Conservation (phyloP, 2,888 invertebrate genomes). For the Archips crataeganus region DNA sequence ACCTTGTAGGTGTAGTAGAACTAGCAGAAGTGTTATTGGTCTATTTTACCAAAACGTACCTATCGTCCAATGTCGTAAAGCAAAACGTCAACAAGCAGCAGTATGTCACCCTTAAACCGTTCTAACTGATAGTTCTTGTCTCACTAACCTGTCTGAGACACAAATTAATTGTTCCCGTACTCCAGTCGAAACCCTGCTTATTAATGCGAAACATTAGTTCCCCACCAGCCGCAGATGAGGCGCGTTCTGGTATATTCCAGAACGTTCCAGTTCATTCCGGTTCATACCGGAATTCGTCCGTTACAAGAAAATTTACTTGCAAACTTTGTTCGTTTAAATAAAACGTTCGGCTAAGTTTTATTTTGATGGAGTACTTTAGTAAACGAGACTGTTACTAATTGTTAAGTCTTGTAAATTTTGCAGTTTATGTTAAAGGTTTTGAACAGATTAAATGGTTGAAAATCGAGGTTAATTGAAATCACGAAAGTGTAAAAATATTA, state of each 20-base stretch:
- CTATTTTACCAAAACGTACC: neutral
- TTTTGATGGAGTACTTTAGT: constrained; percentile 19
- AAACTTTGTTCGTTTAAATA: constrained; percentile 63
- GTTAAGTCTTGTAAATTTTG: constrained; percentile 8
- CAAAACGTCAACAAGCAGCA: constrained; percentile 27
- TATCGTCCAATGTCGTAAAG: neutral
- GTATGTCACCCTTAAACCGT: constrained; percentile 45
- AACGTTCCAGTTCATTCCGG: constrained; percentile 39
- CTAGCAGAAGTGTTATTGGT: neutral
- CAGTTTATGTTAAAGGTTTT: neutral
- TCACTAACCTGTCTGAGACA: constrained; percentile 59
- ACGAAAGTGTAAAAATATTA: no score
- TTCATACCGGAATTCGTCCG: constrained; percentile 60
- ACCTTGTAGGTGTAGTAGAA: no score
- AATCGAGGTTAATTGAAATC: neutral
- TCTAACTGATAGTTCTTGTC: constrained; percentile 72
- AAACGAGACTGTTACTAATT: constrained; percentile 20
- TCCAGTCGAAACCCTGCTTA: constrained; percentile 71
- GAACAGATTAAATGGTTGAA: neutral
- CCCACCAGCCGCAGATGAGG: constrained; percentile 78
- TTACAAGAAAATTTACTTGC: constrained; percentile 70
- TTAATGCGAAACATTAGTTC: constrained; percentile 81
- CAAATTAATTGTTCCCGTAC: constrained; percentile 77
- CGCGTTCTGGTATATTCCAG: constrained; percentile 51
- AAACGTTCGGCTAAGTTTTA: constrained; percentile 23